These are phyloP conservation scores for Entomobrya multifasciata DNA, from an alignment of 2,888 invertebrate species.

Conservation along the genomic window DNA sequence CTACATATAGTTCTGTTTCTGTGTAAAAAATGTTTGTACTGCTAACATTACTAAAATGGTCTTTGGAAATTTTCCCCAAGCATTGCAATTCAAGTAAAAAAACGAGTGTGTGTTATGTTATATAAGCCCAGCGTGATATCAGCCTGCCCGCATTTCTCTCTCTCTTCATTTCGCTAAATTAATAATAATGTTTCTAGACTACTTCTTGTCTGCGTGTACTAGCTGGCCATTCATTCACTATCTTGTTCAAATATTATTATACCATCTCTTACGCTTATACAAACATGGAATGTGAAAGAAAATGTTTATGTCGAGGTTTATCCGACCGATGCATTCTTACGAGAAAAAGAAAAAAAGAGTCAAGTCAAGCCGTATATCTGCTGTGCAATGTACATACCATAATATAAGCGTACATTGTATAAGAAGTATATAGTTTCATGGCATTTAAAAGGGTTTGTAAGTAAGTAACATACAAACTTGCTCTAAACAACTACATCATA, in stretches of 20 bases:
- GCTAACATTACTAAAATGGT: constrained; percentile 26
- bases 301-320: constrained; percentile 65
- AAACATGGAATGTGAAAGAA: constrained; percentile 52
- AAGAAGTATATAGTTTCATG: no score
- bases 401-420: neutral
- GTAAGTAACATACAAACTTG: no score
- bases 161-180: constrained; percentile 43
- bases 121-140: constrained; percentile 22
- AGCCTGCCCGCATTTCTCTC: constrained; percentile 12
- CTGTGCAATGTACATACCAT: neutral
- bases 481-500: neutral
- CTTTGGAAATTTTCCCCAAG: neutral
- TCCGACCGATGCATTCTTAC: constrained; percentile 49
- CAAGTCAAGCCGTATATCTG: neutral
- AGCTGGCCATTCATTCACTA: constrained; percentile 34
- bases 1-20: neutral
- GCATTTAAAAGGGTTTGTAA: no score
- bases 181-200: constrained; percentile 8
- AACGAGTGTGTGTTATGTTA: neutral
- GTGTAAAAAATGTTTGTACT: constrained; percentile 13
- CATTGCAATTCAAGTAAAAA: constrained; percentile 40
- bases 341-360: neutral
- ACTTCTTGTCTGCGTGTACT: neutral
- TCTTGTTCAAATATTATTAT: constrained; percentile 57
- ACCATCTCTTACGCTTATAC: constrained; percentile 51